phyloP scores from a whole-genome alignment of 2,797 vertebrate genomes.

The Catamblyrhynchus diadema region DNA sequence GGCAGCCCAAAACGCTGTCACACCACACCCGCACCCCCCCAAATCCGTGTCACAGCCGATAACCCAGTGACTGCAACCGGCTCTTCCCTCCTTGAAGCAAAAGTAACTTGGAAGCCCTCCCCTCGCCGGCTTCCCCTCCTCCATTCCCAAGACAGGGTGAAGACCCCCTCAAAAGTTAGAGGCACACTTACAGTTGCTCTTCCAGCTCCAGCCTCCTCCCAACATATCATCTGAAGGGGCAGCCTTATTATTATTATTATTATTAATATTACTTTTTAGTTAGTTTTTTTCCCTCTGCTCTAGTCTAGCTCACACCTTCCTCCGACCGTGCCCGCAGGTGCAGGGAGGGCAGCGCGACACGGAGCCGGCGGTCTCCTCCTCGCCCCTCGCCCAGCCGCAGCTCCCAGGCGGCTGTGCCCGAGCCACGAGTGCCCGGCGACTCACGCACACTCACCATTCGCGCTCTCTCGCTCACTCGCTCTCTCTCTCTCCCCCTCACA shows the following conservation, averaged over 20 bases:
- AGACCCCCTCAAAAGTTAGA: slow-evolving; percentile 70
- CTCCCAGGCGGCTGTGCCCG: slow-evolving; percentile 82
- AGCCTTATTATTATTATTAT: slow-evolving; percentile 1
- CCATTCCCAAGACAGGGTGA: background rate
- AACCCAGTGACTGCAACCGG: background rate
- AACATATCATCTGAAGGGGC: slow-evolving; percentile 73
- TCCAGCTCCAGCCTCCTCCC: slow-evolving; percentile 79
- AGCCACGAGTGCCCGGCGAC: slow-evolving; percentile 85
- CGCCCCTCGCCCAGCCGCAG: slow-evolving; percentile 80
- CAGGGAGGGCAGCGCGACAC: background rate
- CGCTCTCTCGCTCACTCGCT: slow-evolving; percentile 40
- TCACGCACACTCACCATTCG: slow-evolving; percentile 70
- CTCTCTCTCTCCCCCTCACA: background rate
- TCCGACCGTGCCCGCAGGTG: slow-evolving; percentile 12
- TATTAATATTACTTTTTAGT: background rate
- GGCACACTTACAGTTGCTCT: slow-evolving; percentile 86
- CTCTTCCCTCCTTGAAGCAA: background rate
- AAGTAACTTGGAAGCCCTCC: slow-evolving; percentile 24
- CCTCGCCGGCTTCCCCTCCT: slow-evolving; percentile 2
- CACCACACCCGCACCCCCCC: too few relatives aligned
- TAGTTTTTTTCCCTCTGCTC: slow-evolving; percentile 34
- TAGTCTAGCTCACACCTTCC: slow-evolving; percentile 54
- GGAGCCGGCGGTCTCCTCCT: slow-evolving; percentile 31
- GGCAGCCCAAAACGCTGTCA: background rate
- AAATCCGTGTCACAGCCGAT: background rate